These are phyloP conservation scores for Herpetotheres cachinnans DNA, from an alignment of 2,113 vertebrate genomes.

Conservation along the genomic window DNA sequence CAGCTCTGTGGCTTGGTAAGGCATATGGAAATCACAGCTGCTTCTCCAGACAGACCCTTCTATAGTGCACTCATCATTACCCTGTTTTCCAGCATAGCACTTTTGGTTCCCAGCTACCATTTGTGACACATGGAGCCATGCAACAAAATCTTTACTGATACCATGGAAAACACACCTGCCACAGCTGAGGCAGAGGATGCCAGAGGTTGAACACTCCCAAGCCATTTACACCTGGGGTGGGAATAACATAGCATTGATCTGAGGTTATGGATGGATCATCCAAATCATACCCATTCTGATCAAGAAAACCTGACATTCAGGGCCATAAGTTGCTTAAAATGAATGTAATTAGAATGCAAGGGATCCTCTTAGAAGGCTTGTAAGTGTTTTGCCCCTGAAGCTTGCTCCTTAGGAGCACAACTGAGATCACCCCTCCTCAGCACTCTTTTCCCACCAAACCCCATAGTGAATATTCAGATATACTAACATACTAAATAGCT, in stretches of 20 bases:
- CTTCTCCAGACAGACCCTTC: neutral
- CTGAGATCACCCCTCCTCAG: neutral
- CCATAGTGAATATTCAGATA: neutral
- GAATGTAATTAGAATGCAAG: neutral
- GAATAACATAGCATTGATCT: neutral
- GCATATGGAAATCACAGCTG: neutral
- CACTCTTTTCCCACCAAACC: neutral
- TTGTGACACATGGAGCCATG: neutral
- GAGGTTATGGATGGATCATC: neutral
- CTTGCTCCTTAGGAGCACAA: neutral
- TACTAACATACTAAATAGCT: neutral
- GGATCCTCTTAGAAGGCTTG: neutral
- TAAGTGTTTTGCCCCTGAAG: neutral
- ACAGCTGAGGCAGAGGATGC: neutral
- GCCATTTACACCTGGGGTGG: neutral
- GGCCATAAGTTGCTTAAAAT: neutral
- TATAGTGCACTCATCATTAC: fast-evolving
- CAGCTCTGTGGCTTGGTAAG: neutral
- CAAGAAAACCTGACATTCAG: neutral
- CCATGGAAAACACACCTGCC: neutral
- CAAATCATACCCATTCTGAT: neutral
- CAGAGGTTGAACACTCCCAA: neutral
- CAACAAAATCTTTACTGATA: neutral
- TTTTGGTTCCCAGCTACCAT: neutral
- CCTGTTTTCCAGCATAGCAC: neutral